Percentiles rank a stretch among this genome's conserved stretches.
These are phyloP conservation scores for Drosophila bipectinata DNA, from an alignment of 1,140 invertebrate species.

Conservation along the genomic window DNA sequence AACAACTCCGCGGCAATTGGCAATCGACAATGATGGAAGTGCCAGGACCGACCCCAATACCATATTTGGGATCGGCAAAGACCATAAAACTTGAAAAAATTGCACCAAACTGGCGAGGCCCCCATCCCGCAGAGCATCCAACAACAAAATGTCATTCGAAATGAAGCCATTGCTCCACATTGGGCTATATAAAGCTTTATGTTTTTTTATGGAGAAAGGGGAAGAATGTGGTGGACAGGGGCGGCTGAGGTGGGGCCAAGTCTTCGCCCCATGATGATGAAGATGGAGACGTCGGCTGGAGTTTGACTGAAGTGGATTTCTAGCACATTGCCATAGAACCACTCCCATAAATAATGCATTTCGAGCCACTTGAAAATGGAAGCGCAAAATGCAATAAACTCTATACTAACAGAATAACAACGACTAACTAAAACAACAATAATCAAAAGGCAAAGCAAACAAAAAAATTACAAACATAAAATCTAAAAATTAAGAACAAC, in stretches of 20 bases:
- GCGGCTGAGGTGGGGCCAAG: neutral
- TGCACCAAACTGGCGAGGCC: conserved; percentile 38
- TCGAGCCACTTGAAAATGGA: conserved; percentile 68
- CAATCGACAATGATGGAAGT: conserved; percentile 33
- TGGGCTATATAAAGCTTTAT: conserved; percentile 1
- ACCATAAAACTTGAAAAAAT: conserved; percentile 61
- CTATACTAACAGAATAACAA: conserved; percentile 20
- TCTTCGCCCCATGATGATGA: conserved; percentile 15
- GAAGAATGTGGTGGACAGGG: neutral
- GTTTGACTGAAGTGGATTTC: conserved; percentile 64
- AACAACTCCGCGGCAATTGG: conserved; percentile 56
- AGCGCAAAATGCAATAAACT: conserved; percentile 70
- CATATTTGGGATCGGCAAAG: conserved; percentile 50
- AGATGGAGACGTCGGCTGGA: conserved; percentile 38
- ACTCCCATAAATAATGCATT: conserved; percentile 75
- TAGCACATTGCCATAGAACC: conserved; percentile 63
- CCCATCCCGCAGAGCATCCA: conserved; percentile 68
- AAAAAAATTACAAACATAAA: conserved; percentile 48
- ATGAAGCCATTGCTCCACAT: conserved; percentile 78
- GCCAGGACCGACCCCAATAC: conserved; percentile 44
- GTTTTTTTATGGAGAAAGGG: conserved; percentile 6
- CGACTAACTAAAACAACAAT: conserved; percentile 15
- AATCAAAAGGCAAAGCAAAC: conserved; percentile 11
- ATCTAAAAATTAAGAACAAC: conserved; percentile 6
- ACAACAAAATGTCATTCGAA: conserved; percentile 73